Percentiles rank a stretch among this genome's conserved stretches.
Evolutionary conservation across 1,140 invertebrate species (phyloP).

Genomic region (Bombyx mori): ASM3026992v2 NC_085119.1:6105001-6105500

Average conservation of each 20-base stretch:
- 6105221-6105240: conserved; percentile 63
- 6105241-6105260: conserved; percentile 63
- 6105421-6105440: too few species aligned
- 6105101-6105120: conserved; percentile 39
- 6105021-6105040: too few species aligned
- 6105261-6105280: conserved; percentile 12
- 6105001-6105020: too few species aligned
- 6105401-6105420: too few species aligned
- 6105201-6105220: conserved; percentile 62
- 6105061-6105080: conserved; percentile 29
- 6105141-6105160: conserved; percentile 51
- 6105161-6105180: conserved; percentile 64
- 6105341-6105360: conserved; percentile 62
- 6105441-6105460: too few species aligned
- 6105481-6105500: too few species aligned
- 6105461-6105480: too few species aligned
- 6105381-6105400: too few species aligned
- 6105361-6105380: conserved; percentile 35
- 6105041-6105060: too few species aligned
- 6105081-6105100: conserved; percentile 47
- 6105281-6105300: conserved; percentile 18
- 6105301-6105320: conserved; percentile 22
- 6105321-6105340: conserved; percentile 65
- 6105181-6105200: conserved; percentile 30
- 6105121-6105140: conserved; percentile 34